Evolutionary conservation across 2,113 vertebrate genomes (phyloP).

Genomic region (Hypomesus transpacificus): DNA sequence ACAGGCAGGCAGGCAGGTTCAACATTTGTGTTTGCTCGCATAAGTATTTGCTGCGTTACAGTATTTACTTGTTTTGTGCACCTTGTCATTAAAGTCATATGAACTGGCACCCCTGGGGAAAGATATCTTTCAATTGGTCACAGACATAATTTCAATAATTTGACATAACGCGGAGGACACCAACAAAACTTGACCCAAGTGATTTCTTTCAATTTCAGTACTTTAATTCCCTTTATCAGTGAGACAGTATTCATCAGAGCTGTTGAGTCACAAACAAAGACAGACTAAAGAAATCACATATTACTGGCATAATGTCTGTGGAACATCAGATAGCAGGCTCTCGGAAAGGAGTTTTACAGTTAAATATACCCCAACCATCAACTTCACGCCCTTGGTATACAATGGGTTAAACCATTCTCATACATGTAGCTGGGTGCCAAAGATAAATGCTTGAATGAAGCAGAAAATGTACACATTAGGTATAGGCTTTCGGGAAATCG

Average conservation of each 20-base stretch:
- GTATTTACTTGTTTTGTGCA: no score
- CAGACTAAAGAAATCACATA: conserved; percentile 4
- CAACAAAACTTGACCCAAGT: no score
- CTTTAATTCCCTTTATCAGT: conserved; percentile 42
- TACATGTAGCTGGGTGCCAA: conserved; percentile 10
- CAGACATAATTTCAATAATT: no score
- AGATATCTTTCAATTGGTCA: no score
- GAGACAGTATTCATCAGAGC: conserved; percentile 8
- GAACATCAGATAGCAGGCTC: conserved; percentile 3
- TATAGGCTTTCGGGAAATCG: no score
- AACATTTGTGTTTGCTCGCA: no score
- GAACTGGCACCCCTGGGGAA: no score
- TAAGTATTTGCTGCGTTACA: no score
- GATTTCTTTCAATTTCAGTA: not conserved
- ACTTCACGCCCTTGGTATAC: not conserved
- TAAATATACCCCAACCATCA: not conserved
- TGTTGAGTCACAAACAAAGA: conserved; percentile 10
- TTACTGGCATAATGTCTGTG: conserved; percentile 13
- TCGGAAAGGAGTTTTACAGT: conserved; percentile 20
- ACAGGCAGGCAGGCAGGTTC: no score
- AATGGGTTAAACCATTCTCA: not conserved
- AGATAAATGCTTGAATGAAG: conserved; percentile 25
- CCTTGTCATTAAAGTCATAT: no score
- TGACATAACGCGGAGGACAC: no score
- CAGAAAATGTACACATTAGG: conserved; percentile 11